These are phyloP conservation scores for Terrapene triunguis DNA, from an alignment of 2,113 vertebrate species.

Conservation along the genomic window DNA sequence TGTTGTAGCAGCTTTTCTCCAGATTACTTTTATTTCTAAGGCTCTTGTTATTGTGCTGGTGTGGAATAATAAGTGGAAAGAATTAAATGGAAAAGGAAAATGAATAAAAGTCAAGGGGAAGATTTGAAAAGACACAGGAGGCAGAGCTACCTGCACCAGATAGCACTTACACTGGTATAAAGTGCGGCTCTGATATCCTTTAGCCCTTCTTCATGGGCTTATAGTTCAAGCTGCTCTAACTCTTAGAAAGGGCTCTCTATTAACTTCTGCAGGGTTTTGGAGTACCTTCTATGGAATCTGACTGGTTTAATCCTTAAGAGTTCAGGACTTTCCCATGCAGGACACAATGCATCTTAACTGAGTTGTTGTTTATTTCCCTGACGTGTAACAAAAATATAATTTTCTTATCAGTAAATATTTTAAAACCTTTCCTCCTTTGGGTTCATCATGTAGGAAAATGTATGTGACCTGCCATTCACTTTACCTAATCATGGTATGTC, in stretches of 20 bases:
- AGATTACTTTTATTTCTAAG: constrained; percentile 32
- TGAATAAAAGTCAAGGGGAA: constrained; percentile 23
- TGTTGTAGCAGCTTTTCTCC: background rate
- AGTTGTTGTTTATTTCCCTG: background rate
- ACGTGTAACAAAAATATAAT: background rate
- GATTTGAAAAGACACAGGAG: background rate
- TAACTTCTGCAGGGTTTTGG: background rate
- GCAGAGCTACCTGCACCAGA: background rate
- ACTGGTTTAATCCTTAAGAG: background rate
- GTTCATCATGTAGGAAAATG: background rate
- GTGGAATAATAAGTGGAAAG: constrained; percentile 37
- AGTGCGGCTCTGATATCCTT: background rate
- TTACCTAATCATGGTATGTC: background rate
- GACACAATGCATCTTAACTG: background rate
- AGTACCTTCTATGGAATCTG: background rate
- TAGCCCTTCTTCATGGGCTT: background rate
- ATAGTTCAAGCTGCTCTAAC: background rate
- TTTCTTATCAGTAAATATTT: background rate
- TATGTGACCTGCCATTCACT: background rate
- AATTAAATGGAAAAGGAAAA: constrained; percentile 30
- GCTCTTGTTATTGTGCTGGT: constrained; percentile 51
- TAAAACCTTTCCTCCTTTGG: background rate
- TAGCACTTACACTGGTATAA: background rate
- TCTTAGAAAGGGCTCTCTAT: background rate
- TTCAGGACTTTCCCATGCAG: background rate